Base-by-base conservation (phyloP, 2,113 vertebrate species). In the Tachuris rubrigastra region DNA sequence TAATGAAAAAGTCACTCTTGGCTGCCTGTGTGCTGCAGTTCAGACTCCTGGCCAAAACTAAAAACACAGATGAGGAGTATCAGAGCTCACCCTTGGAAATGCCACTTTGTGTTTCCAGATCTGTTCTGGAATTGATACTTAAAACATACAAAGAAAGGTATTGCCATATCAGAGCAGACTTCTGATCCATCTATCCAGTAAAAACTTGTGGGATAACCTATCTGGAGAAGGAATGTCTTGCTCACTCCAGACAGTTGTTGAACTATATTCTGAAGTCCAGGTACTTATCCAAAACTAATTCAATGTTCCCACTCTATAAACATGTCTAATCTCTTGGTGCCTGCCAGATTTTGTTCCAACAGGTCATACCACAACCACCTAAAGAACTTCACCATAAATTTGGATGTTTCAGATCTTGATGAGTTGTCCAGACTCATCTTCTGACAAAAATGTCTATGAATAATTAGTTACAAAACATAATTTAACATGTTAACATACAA, bases 231-330 rank as follows among this genome's bases (percentile, higher is more conserved):
- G 75, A 96, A 95, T 66, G 20, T 83, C 53, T 69, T 95, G 62
- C n/a, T 91, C n/a, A 53, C 37, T 83, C 62, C 92, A 95, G 71
- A 92, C 33, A 78, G 37, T 33, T 14, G 1, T 49, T 93, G 67
- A 89, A 85, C 20, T 56, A 20, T 35, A 72, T 68, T 73, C 78
- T 90, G n/a, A 87, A 85, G 53, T 53, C 46, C 53, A 89, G 58
- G 24, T 97, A 75, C 41, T 79, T 66, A 82, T 76, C 62, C 92
- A 94, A 94, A 91, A 88, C 41, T 76, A 85, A 79, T 85, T 90
- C 31, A 83, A 19, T 73, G 53, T 90, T 97, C 82, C 79, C 17
- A 46, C 75, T 90, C 53, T 14, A 94, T 73, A 96, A 93, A 88
- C 46, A 87, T 9, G 23, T 35, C 31, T 91, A 85, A 94, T 90